Evolutionary conservation across 2,113 vertebrate genomes (phyloP), one percentile per base, ranked within the genome.

Genomic region (Ifrita kowaldi): DNA sequence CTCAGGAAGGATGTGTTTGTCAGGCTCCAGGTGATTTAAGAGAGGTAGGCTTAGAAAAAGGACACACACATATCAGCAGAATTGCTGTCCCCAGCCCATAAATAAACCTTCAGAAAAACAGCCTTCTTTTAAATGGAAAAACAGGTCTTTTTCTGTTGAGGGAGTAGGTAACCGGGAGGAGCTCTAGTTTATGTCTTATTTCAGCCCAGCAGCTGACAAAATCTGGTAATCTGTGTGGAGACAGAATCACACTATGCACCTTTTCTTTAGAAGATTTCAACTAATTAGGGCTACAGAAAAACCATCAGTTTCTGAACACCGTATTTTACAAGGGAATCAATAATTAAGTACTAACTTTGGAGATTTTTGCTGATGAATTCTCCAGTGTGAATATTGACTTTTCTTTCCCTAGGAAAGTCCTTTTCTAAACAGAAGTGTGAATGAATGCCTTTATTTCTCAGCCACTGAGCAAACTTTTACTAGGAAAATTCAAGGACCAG

Each of bases 21-120:
- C 50, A 89, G 76, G 47, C 55, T 86, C 77, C 76, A 67, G 76
- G 73, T 95, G 85, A 90, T 93, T 88, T 93, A 89, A 46, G 83
- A 88, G 37, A 90, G 9, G 6, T 27, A 69, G 64, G 24, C 21
- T 73, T 86, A 56, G 59, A 42, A 74, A 94, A 92, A 81, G 26
- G 83, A 85, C 33, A 42, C 65, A 68, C 19, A 64, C 42, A 20
- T 13, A 70, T 70, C 90, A 95, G n/a, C 64, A 80, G 83, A 92
- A 93, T 75, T 92, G 73, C 50, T 80, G 39, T 81, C 23, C n/a
- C 5, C 16, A 62, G 3, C 37, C 39, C 67, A 85, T 83, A 93
- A 90, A 84, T 76, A 89, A 92, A 73, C 9, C 37, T 84, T 46
- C 39, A 65, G 84, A 83, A 90, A 90, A 89, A 90, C 44, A 90